Evolutionary conservation across 1,140 invertebrate genomes (phyloP).

Genomic region (Drosophila neocordata): DNA sequence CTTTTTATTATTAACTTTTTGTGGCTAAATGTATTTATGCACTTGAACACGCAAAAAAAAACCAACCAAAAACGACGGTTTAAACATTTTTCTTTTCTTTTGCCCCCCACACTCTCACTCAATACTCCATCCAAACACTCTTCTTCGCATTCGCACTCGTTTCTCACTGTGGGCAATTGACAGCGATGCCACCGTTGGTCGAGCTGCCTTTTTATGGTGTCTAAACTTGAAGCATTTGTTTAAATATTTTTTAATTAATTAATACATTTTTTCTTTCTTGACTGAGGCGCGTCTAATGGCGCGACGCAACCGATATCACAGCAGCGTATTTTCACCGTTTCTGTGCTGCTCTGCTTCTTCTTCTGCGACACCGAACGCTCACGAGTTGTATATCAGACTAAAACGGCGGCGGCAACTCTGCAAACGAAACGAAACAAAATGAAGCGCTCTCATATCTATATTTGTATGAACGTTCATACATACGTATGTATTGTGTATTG

Average conservation of each 20-base stretch:
- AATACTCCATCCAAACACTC: slow-evolving; percentile 5
- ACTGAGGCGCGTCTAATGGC: not conserved
- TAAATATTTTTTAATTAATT: slow-evolving; percentile 1
- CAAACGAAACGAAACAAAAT: slow-evolving; percentile 61
- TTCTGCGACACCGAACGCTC: slow-evolving; percentile 42
- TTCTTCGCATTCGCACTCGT: slow-evolving; percentile 10
- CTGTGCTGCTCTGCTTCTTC: slow-evolving; percentile 2
- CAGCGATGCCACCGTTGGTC: slow-evolving; percentile 42
- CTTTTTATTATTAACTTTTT: slow-evolving; percentile 18
- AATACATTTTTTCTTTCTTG: slow-evolving; percentile 18
- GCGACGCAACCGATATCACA: slow-evolving; percentile 8
- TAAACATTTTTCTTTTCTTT: slow-evolving; percentile 19
- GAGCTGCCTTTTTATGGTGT: slow-evolving; percentile 27
- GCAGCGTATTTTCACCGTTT: slow-evolving; percentile 19
- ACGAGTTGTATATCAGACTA: slow-evolving; percentile 61
- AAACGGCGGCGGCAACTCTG: slow-evolving; percentile 64
- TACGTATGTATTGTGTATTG: slow-evolving; percentile 6
- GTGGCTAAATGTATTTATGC: slow-evolving; percentile 19
- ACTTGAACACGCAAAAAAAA: slow-evolving; percentile 17
- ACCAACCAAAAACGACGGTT: not conserved
- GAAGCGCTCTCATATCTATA: slow-evolving; percentile 66
- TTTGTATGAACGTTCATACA: slow-evolving; percentile 14
- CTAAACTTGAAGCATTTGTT: slow-evolving; percentile 33
- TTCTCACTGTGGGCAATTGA: slow-evolving; percentile 37
- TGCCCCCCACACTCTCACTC: slow-evolving; percentile 4